Base-by-base conservation (phyloP, 2,113 vertebrate genomes). In the Zapornia atra region DNA sequence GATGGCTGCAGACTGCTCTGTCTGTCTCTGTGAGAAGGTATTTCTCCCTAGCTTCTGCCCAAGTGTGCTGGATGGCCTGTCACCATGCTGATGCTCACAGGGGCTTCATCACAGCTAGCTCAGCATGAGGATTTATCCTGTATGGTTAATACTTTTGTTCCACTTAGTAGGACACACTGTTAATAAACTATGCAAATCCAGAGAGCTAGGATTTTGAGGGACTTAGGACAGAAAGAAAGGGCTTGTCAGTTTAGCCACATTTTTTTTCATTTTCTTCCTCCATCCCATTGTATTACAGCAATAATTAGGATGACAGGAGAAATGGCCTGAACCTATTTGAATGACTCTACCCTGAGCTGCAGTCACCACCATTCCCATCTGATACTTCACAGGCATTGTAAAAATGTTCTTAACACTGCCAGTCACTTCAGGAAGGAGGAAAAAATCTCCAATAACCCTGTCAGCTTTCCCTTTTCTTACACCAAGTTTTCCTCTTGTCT, bases 101-200 rank as follows among this genome's bases (percentile, higher is more conserved):
- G 38, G 53, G 33, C 77, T 76, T 70, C 42, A 25, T 46, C 71
- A 18, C 71, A 57, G 57, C 29, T 13, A 26, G 76, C 80, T 78
- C 15, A 3, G 77, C 26, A 10, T 1, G 29, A 25, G 36, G 73
- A 63, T 85, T 90, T 92, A 51, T 90, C 75, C 71, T 36, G 36
- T 12, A 17, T 3, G 33, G 66, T 80, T 64, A 78, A 86, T 68
- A 17, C 72, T 81, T 92, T 68, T 94, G 92, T 96, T 94, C 93
- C 10, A 3, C 82, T 86, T 84, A 2, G 7, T 21, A 40, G 92
- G 79, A 68, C 75, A 71, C 1, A 16, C 56, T 70, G 88, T 15
- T 94, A 87, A 88, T 95, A 92, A 96, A 64, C 61, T 86, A 78
- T 61, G 76, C 51, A 97, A 97, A 95, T 96, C 96, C 92, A 40